Base-by-base conservation (phyloP, 2,797 vertebrate genomes). In the Lutjanus campechanus region DNA sequence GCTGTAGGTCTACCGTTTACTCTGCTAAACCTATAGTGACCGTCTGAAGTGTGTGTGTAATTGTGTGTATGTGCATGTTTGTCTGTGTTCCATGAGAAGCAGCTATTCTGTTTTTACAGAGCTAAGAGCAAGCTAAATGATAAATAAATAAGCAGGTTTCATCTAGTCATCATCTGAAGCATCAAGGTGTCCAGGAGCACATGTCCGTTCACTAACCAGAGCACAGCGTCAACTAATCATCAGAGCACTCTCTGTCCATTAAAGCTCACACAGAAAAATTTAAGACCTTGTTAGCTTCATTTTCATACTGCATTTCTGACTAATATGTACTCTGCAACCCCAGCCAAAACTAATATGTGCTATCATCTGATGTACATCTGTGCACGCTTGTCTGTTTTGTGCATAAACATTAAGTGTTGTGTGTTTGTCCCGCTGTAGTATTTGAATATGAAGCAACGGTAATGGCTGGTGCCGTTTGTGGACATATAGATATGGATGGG, bases 231-330 rank as follows among this genome's bases (percentile, higher is more conserved):
- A 78, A 73, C 76, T 82, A 85, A 90, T 93, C 69, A 84, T 74
- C 70, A 43, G 80, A 88, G 91, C 91, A 93, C 93, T 94, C 87
- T 92, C 53, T 71, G 78, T 80, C 88, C 83, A 93, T 94, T 94
- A 94, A 60, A 71, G 91, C 72, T 78, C 65, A 80, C 76, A 54
- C 58, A 82, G 83, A 84, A 62, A 68, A 74, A 81, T 67, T 82
- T 69, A 78, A 81, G 89, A 81, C 83, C 89, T 87, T 87, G 72
- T 92, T 92, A 87, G 69, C 40, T 65, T 53, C 53, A 77, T 91
- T 91, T 92, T 87, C 58, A 68, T 73, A 44, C 73, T 47, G 61
- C 74, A 70, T 91, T 87, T 89, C 65, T 74, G 22, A 85, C 77
- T 67, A 77, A 80, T 62, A 80, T 64, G 66, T 50, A 84, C 86